Base-by-base conservation (phyloP, 1,140 invertebrate species). In the Rhyzopertha dominica region DNA sequence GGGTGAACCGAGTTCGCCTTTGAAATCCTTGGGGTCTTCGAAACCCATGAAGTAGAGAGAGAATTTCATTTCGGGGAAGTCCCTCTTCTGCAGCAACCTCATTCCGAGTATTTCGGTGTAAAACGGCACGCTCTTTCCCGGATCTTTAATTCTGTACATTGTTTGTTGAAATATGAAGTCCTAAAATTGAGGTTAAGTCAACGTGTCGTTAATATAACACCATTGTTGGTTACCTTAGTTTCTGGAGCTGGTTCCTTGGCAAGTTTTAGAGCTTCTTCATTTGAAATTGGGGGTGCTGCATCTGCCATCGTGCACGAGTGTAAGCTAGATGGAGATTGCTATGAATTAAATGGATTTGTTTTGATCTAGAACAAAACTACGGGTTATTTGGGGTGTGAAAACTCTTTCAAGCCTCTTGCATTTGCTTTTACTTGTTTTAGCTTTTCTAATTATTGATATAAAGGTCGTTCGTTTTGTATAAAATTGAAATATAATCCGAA, bases 111-210 rank as follows among this genome's bases (percentile, higher is more conserved):
- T 84, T 49, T 82, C 77, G 0, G 88, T 87, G 66, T 97, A 97
- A 65, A 96, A 97, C 19, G 90, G 85, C 23, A 97, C 64, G 0
- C 88, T 90, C 47, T 78, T 80, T 56, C 79, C 78, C 1, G 92
- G 90, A 66, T 96, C 91, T 66, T 95, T 95, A 34, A 96, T 91
- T 40, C 92, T 78, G 59, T 87, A 89, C 93, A 96, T 97, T 5
- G 92, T 95, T 78, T 96, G 92, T 74, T 95, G 92, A 65, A 96
- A 87, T 43, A 95, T 77, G 62, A 89, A 95, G 37, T 90, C 87
- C 82, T 89, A 22, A 70, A 76, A 54, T 42, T 24, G 4, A 24
- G 9, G 17, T 23, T 3, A 35, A 12, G 14, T 38, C 43, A 0
- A 35, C 14, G 2, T 8, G 19, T 14, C 20, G 10, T 22, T 3